Conservation (phyloP, 2,113 vertebrate species). For the Myrmophylax atrothorax region DNA sequence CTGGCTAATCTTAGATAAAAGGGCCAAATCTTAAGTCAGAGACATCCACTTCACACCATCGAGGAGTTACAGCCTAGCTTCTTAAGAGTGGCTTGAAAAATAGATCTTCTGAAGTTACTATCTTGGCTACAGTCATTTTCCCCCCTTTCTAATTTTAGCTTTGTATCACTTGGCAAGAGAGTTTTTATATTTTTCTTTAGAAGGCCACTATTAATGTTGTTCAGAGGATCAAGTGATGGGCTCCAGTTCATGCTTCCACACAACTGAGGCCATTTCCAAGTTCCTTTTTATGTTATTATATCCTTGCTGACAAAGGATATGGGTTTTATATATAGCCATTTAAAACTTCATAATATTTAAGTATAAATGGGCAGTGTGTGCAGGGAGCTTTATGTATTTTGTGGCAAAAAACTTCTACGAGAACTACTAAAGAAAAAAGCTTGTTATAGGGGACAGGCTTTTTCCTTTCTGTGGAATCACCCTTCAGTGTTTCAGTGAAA, state of each 20-base stretch:
- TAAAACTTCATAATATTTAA: not conserved
- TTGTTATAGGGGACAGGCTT: not conserved
- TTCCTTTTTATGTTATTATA: not conserved
- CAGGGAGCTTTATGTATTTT: not conserved
- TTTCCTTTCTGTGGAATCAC: slow-evolving; percentile 3
- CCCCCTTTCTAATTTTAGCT: not conserved
- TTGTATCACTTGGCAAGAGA: not conserved
- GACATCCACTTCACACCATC: not conserved
- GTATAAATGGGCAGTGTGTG: not conserved
- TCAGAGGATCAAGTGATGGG: not conserved
- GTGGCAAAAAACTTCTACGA: not conserved
- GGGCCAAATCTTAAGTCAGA: not conserved
- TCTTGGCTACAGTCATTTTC: not conserved
- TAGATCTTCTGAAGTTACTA: not conserved
- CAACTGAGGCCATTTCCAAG: not conserved
- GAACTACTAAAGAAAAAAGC: not conserved
- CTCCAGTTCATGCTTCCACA: not conserved
- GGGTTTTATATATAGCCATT: not conserved
- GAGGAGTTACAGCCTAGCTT: not conserved
- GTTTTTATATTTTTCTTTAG: not conserved
- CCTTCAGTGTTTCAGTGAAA: not conserved
- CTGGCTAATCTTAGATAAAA: not conserved
- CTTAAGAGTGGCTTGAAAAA: not conserved
- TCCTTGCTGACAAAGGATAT: not conserved
- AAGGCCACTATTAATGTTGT: not conserved